Evolutionary conservation across 2,888 invertebrate genomes (phyloP).

Genomic region (Byasa hedistus): DNA sequence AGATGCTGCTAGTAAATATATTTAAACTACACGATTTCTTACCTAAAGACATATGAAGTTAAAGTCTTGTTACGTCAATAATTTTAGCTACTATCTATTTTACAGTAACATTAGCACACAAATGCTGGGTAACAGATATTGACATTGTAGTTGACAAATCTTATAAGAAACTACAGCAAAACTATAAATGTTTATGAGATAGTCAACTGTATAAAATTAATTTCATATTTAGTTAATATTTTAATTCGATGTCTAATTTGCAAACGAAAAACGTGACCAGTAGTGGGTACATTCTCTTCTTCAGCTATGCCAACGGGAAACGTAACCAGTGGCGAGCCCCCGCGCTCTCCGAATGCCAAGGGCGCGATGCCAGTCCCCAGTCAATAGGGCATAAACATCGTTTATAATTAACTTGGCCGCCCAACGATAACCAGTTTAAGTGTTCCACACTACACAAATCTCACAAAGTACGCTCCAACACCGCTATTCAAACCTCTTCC

Average conservation of each 20-base stretch:
- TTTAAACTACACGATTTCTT: too few species aligned
- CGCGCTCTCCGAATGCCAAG: slow-evolving; percentile 38
- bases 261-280: background rate
- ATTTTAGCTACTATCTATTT: too few species aligned
- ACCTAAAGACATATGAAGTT: too few species aligned
- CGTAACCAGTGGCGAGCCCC: slow-evolving; percentile 37
- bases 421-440: slow-evolving; percentile 23
- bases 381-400: slow-evolving; percentile 35
- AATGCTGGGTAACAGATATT: too few species aligned
- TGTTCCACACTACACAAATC: slow-evolving; percentile 7
- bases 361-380: slow-evolving; percentile 31
- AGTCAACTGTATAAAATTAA: background rate
- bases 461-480: background rate
- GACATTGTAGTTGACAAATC: too few species aligned
- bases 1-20: too few species aligned
- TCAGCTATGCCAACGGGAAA: slow-evolving; percentile 13
- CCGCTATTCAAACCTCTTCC: slow-evolving; percentile 21
- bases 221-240: background rate
- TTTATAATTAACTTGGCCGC: slow-evolving; percentile 30
- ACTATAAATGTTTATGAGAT: too few species aligned
- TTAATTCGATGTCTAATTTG: background rate
- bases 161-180: too few species aligned
- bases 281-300: slow-evolving; percentile 15
- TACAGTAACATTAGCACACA: too few species aligned
- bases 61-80: too few species aligned